These are phyloP conservation scores for Stegastes partitus DNA, from an alignment of 2,113 vertebrate genomes.

Conservation along the genomic window DNA sequence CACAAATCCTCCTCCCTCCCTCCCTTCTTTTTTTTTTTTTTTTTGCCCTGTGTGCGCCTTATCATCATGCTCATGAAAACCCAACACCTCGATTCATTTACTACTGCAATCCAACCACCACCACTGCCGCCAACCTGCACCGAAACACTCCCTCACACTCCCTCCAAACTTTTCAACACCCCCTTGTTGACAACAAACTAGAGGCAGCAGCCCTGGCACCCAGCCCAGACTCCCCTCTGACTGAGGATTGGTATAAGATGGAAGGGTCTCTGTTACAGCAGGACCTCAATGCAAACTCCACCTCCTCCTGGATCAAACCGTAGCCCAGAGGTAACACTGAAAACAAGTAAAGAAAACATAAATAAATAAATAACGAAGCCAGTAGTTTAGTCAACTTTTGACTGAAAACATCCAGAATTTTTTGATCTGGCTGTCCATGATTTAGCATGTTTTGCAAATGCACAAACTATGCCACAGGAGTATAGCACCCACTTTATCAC, in stretches of 20 bases:
- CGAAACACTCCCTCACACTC: conserved; percentile 78
- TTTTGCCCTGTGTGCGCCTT: conserved; percentile 48
- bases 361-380: conserved; percentile 16
- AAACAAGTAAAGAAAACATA: background rate
- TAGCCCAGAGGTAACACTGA: conserved; percentile 84
- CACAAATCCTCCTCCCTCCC: background rate
- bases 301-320: conserved; percentile 88
- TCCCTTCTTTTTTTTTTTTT: background rate
- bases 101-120: conserved; percentile 74
- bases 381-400: conserved; percentile 15
- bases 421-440: conserved; percentile 55
- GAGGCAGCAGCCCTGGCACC: conserved; percentile 82
- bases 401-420: conserved; percentile 15
- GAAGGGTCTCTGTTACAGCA: conserved; percentile 87
- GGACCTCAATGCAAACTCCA: conserved; percentile 90
- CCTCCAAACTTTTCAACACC: conserved; percentile 76
- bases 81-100: conserved; percentile 72
- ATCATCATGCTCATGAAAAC: conserved; percentile 67
- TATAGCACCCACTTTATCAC: conserved; percentile 42
- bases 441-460: conserved; percentile 56
- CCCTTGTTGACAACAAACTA: conserved; percentile 71
- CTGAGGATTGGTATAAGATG: conserved; percentile 87
- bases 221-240: conserved; percentile 85
- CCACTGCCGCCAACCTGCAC: conserved; percentile 76
- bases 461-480: conserved; percentile 31